Evolutionary conservation across 2,113 vertebrate genomes (phyloP), one percentile per base, ranked within the genome.

Genomic region (Istiophorus platypterus): DNA sequence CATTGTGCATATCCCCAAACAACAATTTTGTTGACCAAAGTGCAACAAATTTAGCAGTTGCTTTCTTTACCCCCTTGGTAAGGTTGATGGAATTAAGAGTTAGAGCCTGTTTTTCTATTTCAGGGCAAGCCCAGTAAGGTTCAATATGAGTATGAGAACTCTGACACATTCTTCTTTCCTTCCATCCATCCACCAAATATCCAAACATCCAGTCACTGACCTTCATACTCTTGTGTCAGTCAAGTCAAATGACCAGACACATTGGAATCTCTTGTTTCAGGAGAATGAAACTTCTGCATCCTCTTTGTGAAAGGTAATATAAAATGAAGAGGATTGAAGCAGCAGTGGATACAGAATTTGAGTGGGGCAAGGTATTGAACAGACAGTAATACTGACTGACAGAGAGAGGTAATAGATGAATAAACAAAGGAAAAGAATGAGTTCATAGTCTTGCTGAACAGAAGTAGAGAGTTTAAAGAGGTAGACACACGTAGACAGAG

Each of bases 351-450:
- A 5, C 37, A 24, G 31, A 75, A 82, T 24, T 63, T 2, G 49
- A 82, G 79, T 20, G 3, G 42, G 61, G 84, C 5, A 58, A 72
- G 42, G 82, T 64, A 77, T 75, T 14, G 41, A 66, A 66, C 49
- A 70, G 81, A 66, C 31, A 18, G 64, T 89, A 91, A 93, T 88
- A 49, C 85, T 89, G 90, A 92, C 27, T 90, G 91, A 92, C 86
- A 8, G 51, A 80, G 78, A 67, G 73, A 87, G 84, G 87, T 73
- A 75, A 47, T 81, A 79, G 67, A 77, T 27, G 59, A 76, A 81
- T 77, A 68, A 79, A 85, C 82, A 79, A 75, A 73, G 72, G 66
- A 61, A 45, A 75, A 87, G 88, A 93, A 84, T 65, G 82, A 79
- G 79, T 20, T 7, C 72, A 51, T 26, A 49, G 88, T 80, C 31